These are phyloP conservation scores for Pristionchus arcanus DNA, from an alignment of 2,888 invertebrate genomes.

Conservation along the genomic window DNA sequence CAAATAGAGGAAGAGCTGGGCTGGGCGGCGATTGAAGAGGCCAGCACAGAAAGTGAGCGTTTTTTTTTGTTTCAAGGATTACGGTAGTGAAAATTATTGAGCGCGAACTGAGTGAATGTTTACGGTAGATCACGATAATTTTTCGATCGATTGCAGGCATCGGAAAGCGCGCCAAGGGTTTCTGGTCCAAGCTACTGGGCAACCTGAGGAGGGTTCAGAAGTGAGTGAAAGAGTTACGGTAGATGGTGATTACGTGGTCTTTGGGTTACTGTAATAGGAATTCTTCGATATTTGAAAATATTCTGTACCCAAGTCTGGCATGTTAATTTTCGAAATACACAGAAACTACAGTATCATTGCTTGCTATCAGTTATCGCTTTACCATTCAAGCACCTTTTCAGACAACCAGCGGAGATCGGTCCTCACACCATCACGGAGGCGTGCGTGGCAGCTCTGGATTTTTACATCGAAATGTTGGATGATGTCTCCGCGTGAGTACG, in stretches of 20 bases:
- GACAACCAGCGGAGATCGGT: slow-evolving; percentile 43
- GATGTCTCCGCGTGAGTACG: slow-evolving; percentile 41
- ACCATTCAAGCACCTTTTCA: background rate
- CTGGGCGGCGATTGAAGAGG: slow-evolving; percentile 15
- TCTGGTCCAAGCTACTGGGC: slow-evolving; percentile 52
- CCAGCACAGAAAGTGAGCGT: background rate
- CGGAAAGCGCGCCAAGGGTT: slow-evolving; percentile 25
- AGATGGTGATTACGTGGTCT: background rate
- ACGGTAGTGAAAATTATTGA: background rate
- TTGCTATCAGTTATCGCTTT: background rate
- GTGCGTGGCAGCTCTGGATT: slow-evolving; percentile 49
- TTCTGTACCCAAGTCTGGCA: background rate
- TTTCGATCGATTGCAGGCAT: slow-evolving; percentile 32
- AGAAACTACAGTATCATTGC: background rate
- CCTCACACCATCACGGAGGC: slow-evolving; percentile 34
- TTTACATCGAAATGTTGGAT: slow-evolving; percentile 55
- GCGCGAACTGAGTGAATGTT: background rate
- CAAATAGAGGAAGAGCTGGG: slow-evolving; percentile 54
- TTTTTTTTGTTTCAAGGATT: background rate
- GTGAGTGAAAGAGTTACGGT: slow-evolving; percentile 22
- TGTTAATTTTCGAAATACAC: background rate
- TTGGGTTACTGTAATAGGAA: background rate
- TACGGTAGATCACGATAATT: background rate
- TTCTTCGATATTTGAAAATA: background rate
- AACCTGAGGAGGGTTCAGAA: slow-evolving; percentile 33